A percentile compares a stretch with the other conserved stretches of the same genome.
Conservation (phyloP, 2,797 vertebrate species). For the Alosa sapidissima region DNA sequence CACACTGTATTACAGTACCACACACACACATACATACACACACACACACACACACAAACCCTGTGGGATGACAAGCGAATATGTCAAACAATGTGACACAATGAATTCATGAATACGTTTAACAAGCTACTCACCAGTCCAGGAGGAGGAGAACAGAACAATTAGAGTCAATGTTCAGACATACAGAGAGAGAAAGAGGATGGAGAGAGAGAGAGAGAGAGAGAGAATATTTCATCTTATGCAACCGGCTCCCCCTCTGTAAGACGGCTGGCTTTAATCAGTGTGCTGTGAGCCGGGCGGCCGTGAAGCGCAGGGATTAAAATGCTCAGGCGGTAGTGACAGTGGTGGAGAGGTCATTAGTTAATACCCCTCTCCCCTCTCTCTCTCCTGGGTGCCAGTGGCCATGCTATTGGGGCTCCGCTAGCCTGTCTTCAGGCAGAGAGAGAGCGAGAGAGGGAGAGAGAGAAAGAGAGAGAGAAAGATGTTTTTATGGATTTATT, state of each 20-base stretch:
- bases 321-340: slow-evolving; percentile 21
- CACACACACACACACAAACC: not conserved
- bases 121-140: not conserved
- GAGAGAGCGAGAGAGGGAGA: not conserved
- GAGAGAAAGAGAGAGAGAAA: too few relatives aligned
- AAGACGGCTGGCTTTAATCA: slow-evolving; percentile 29
- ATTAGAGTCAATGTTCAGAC: slow-evolving; percentile 6
- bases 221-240: not conserved
- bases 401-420: not conserved
- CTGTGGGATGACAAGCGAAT: not conserved
- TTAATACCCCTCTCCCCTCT: not conserved
- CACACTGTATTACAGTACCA: not conserved
- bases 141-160: slow-evolving; percentile 2
- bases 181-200: not conserved
- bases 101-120: slow-evolving; percentile 5
- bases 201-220: not conserved
- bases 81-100: slow-evolving; percentile 34
- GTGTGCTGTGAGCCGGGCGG: slow-evolving; percentile 32
- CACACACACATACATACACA: slow-evolving; percentile 10
- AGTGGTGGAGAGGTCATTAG: not conserved
- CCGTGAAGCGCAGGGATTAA: slow-evolving; percentile 26
- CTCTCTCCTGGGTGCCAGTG: not conserved
- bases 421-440: too few relatives aligned
- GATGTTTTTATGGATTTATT: not conserved
- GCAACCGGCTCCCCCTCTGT: slow-evolving; percentile 13